These are phyloP conservation scores for Telenomus remus DNA, from an alignment of 1,140 invertebrate genomes.

Conservation along the genomic window DNA sequence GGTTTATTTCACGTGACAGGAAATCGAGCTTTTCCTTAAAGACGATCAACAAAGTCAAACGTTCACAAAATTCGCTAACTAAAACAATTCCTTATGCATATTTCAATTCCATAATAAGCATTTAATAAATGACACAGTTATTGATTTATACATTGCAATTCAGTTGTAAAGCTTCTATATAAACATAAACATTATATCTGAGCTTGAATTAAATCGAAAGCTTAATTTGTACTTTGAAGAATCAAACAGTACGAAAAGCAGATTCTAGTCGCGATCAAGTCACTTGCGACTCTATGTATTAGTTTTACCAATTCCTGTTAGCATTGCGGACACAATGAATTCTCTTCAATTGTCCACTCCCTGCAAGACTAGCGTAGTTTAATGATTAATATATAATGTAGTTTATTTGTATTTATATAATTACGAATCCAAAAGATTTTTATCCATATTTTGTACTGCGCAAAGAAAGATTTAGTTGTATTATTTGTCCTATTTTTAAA, in stretches of 20 bases:
- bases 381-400: conserved; percentile 21
- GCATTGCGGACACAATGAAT: conserved; percentile 54
- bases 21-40: neutral
- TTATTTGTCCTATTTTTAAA: too few species aligned
- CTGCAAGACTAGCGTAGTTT: conserved; percentile 44
- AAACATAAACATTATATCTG: too few species aligned
- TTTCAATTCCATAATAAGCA: conserved; percentile 26
- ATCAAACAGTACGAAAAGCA: conserved; percentile 26
- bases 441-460: conserved; percentile 28
- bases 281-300: conserved; percentile 10
- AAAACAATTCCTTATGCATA: conserved; percentile 21
- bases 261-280: conserved; percentile 29
- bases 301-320: conserved; percentile 56
- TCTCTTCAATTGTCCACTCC: conserved; percentile 39
- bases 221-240: conserved; percentile 16
- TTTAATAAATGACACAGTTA: neutral
- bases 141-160: too few species aligned
- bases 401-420: conserved; percentile 16
- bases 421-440: conserved; percentile 12
- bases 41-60: too few species aligned
- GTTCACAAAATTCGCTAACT: too few species aligned
- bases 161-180: too few species aligned
- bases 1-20: neutral
- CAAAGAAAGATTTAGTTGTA: neutral
- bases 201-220: too few species aligned